Percentiles rank a stretch among this genome's conserved stretches.
phyloP scores from a whole-genome alignment of 2,797 vertebrate genomes.

The Bovichtus diacanthus region DNA sequence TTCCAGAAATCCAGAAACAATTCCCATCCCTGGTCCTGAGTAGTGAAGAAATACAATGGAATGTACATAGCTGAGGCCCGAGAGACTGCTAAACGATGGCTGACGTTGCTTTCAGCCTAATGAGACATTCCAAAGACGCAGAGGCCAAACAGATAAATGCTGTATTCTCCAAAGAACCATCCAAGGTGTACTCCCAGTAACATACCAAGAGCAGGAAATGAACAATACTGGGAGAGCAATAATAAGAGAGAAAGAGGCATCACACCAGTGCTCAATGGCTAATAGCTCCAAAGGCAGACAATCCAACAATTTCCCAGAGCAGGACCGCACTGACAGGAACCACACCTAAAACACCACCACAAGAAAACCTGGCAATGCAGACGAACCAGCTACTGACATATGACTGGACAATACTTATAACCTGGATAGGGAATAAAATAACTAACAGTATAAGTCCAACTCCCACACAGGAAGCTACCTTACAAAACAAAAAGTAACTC shows the following conservation, averaged over 20 bases:
- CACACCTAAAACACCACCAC: not conserved
- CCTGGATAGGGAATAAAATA: not conserved
- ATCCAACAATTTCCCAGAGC: not conserved
- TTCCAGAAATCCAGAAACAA: too few species aligned
- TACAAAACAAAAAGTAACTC: not conserved
- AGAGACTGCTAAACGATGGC: constrained; percentile 43
- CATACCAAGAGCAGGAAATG: not conserved
- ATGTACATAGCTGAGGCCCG: constrained; percentile 36
- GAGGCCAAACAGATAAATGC: constrained; percentile 34
- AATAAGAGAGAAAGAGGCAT: constrained; percentile 1
- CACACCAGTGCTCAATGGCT: not conserved
- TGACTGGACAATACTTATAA: not conserved
- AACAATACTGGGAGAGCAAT: not conserved
- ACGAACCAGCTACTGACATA: not conserved
- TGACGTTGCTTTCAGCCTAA: constrained; percentile 22
- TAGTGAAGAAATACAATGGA: constrained; percentile 19
- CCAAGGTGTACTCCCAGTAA: constrained; percentile 1
- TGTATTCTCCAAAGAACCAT: constrained; percentile 23
- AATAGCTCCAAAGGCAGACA: not conserved
- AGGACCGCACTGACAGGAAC: not conserved
- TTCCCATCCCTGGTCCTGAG: too few species aligned
- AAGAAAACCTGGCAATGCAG: not conserved
- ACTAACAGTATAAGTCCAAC: not conserved
- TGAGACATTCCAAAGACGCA: constrained; percentile 32
- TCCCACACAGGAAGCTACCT: not conserved